phyloP scores from a whole-genome alignment of 2,797 vertebrate species.

The Parauchenoglanis punctatus region DNA sequence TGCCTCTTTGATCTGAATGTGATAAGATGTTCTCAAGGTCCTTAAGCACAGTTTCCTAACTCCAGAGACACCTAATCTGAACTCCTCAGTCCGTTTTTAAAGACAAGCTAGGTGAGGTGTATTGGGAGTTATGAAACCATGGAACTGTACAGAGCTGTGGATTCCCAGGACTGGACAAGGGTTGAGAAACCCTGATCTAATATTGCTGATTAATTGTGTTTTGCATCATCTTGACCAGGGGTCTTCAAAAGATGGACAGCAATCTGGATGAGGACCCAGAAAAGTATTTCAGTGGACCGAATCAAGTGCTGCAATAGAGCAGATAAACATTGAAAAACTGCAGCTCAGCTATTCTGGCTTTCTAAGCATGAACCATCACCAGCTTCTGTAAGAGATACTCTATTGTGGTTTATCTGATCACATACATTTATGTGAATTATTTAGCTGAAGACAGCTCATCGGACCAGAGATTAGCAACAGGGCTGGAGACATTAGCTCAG shows the following conservation, averaged over 20 bases:
- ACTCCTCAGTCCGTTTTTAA: not conserved
- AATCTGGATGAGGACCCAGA: not conserved
- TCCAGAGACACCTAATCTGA: not conserved
- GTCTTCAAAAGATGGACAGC: not conserved
- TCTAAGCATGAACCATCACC: not conserved
- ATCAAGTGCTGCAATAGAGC: not conserved
- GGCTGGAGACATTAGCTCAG: not conserved
- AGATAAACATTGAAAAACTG: not conserved
- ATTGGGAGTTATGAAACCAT: not conserved
- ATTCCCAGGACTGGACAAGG: not conserved
- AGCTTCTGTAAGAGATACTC: not conserved
- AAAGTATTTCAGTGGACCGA: not conserved
- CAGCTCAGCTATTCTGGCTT: not conserved
- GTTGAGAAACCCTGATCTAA: constrained; percentile 2
- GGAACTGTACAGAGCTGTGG: not conserved
- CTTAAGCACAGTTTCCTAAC: not conserved
- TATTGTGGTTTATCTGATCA: not conserved
- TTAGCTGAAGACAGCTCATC: not conserved
- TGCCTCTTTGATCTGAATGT: not conserved
- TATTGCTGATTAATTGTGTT: not conserved
- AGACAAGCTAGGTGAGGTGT: not conserved
- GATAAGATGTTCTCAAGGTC: not conserved
- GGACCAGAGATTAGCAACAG: not conserved
- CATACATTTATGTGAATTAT: not conserved
- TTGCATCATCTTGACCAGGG: not conserved